Conservation (phyloP, 2,113 vertebrate genomes). For the Malurus melanocephalus region DNA sequence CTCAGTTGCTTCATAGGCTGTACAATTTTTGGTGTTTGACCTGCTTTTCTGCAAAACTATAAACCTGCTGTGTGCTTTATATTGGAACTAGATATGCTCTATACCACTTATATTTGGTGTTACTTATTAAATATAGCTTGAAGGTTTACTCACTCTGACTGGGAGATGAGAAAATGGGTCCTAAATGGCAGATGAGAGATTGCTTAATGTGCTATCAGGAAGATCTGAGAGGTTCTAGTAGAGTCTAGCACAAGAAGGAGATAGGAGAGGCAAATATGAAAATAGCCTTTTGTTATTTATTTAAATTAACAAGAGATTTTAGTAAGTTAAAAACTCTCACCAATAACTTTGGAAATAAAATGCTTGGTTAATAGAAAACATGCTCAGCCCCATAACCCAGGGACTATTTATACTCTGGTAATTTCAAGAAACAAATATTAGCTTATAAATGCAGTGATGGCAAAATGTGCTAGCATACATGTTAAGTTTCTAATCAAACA, state of each 20-base stretch:
- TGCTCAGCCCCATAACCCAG: neutral
- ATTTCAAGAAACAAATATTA: constrained; percentile 47
- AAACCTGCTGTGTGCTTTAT: neutral
- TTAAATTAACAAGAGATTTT: neutral
- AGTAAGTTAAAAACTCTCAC: neutral
- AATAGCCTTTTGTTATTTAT: neutral
- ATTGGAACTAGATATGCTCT: neutral
- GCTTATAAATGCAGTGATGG: constrained; percentile 48
- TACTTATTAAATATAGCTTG: neutral
- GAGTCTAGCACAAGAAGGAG: neutral
- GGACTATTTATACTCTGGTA: constrained; percentile 14
- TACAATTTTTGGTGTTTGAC: neutral
- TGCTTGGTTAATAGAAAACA: neutral
- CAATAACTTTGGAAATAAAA: neutral
- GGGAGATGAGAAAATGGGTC: neutral
- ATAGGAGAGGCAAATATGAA: neutral
- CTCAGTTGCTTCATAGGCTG: neutral
- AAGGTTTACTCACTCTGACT: neutral
- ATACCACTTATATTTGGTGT: neutral
- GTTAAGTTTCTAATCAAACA: constrained; percentile 83
- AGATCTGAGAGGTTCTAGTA: neutral
- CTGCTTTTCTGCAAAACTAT: neutral
- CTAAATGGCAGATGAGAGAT: neutral
- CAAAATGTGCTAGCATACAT: constrained; percentile 60
- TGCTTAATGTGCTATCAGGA: neutral